These are phyloP conservation scores for Magallana nippona DNA, from an alignment of 2,888 invertebrate genomes.

Conservation along the genomic window DNA sequence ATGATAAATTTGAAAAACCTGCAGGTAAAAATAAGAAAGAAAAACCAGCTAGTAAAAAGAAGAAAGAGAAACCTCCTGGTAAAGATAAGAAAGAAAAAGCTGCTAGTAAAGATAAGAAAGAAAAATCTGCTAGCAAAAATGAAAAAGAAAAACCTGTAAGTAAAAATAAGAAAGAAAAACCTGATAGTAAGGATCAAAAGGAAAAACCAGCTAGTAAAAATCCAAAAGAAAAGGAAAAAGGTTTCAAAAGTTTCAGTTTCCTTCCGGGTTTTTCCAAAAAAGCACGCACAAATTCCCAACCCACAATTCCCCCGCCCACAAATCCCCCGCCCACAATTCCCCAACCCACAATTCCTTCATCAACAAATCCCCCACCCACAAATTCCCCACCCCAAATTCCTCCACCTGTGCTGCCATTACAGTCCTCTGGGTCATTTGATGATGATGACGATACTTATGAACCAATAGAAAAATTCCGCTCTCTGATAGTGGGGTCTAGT, in stretches of 20 bases:
- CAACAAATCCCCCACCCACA: no score
- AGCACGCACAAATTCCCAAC: neutral
- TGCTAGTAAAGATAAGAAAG: no score
- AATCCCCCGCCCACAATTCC: no score
- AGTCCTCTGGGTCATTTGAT: neutral
- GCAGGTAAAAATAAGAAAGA: neutral
- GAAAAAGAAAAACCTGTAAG: neutral
- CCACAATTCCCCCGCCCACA: no score
- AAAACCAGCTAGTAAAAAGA: neutral
- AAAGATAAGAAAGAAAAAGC: neutral
- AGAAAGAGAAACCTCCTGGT: no score
- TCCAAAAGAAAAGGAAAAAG: neutral
- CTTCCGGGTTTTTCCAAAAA: constrained; percentile 18
- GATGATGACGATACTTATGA: constrained; percentile 1
- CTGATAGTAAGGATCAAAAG: neutral
- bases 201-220: neutral
- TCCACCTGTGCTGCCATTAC: neutral
- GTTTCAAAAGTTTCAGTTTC: constrained; percentile 5
- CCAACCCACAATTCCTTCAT: no score
- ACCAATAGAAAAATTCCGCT: constrained; percentile 16
- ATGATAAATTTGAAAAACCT: neutral
- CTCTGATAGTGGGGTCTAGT: constrained; percentile 3
- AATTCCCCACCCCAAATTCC: no score
- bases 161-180: neutral
- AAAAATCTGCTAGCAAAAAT: neutral